Conservation (phyloP, 92 coral and sea anemone species). For the Porites cylindrica region DNA sequence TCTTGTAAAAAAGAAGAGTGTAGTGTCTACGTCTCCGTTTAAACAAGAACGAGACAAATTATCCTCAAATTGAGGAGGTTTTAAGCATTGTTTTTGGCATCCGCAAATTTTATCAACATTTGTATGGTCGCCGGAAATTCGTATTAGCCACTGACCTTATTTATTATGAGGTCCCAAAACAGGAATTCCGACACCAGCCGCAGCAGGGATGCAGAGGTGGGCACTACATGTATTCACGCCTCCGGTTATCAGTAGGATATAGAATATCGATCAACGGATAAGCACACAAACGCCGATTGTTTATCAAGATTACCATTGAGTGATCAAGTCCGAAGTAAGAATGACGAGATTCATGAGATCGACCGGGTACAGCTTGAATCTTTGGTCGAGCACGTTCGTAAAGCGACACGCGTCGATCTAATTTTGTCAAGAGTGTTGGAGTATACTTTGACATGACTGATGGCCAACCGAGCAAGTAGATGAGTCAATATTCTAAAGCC, state of each 20-base stretch:
- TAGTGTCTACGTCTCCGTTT: no score
- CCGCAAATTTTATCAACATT: constrained; percentile 63
- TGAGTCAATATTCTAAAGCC: constrained; percentile 29
- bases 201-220: constrained; percentile 40
- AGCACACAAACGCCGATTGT: constrained; percentile 20
- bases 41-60: no score
- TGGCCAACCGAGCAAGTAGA: constrained; percentile 1
- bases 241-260: constrained; percentile 49
- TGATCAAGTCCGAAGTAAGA: constrained; percentile 25
- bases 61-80: no score
- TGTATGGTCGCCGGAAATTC: background rate
- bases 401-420: constrained; percentile 24
- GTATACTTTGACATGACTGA: background rate
- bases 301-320: background rate
- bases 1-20: no score
- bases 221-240: constrained; percentile 3
- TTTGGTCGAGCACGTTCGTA: constrained; percentile 14
- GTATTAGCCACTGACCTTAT: background rate
- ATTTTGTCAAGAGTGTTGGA: constrained; percentile 30
- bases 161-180: constrained; percentile 17
- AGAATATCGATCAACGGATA: constrained; percentile 21
- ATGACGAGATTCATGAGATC: background rate
- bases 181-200: background rate
- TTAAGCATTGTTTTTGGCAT: constrained; percentile 56
- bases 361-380: no score